phyloP scores from a whole-genome alignment of 2,113 vertebrate species.

The Acanthisitta chloris region DNA sequence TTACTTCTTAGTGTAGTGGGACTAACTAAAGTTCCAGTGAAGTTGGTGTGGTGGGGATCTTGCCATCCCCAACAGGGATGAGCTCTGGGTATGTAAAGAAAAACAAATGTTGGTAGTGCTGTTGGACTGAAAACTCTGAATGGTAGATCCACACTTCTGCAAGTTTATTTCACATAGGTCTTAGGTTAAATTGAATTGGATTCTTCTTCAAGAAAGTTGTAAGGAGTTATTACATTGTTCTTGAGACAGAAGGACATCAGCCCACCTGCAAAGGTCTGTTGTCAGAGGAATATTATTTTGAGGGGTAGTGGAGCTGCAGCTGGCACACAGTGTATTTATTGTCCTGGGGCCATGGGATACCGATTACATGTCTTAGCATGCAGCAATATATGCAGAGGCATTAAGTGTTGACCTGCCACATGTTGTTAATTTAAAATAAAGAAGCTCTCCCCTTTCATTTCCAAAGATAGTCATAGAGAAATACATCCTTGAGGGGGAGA shows the following conservation, averaged over 20 bases:
- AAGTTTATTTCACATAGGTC: background rate
- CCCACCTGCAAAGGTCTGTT: background rate
- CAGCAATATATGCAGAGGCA: background rate
- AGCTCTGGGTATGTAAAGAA: background rate
- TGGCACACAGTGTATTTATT: background rate
- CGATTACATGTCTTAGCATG: accelerated
- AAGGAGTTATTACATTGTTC: background rate
- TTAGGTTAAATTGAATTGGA: background rate
- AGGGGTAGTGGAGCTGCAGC: background rate
- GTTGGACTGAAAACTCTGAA: background rate
- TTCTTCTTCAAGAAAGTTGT: background rate
- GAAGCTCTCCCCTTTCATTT: background rate
- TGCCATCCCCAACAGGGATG: background rate
- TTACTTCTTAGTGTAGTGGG: too few species aligned
- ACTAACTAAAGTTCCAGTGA: too few species aligned
- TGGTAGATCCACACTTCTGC: background rate
- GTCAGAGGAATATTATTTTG: background rate
- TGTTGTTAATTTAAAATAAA: background rate
- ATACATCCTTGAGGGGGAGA: too few species aligned
- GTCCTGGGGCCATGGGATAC: background rate
- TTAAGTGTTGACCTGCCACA: background rate
- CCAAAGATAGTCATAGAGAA: background rate
- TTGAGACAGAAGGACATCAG: background rate
- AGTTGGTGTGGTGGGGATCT: accelerated
- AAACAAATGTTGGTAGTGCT: background rate